Evolutionary conservation across 2,797 vertebrate species (phyloP), one percentile per base, ranked within the genome.

Genomic region (Sparidentex hasta): DNA sequence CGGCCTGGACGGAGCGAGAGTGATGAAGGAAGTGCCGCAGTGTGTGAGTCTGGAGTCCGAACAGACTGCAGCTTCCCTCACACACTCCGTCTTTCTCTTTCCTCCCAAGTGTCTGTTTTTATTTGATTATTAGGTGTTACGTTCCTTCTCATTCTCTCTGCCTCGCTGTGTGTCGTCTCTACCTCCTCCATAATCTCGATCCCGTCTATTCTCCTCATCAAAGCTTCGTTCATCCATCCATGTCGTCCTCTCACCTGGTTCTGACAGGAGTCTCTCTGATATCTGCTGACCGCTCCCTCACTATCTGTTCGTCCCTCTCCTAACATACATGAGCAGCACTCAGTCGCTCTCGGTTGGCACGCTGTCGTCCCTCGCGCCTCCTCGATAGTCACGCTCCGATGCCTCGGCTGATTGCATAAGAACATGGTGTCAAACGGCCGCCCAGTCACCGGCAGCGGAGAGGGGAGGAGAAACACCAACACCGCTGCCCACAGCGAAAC

Each of bases 351-450:
- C 43, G 21, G 58, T 63, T 80, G 56, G 82, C 83, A 81, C 78
- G 8, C 2, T 18, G 72, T 29, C 14, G 80, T 79, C 58, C 46
- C 71, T 58, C 55, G 12, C 56, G 66, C 78, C 81, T 83, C 67
- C 54, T 78, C 47, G 27, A 74, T 63, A 77, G 74, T 79, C 78
- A 74, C 25, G 77, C 88, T 82, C 69, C 29, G 67, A 76, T 84
- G 76, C 66, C 52, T 89, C 9, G 12, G 62, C 79, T 82, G 85
- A 92, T 91, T 93, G 79, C 83, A 80, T 83, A 86, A 93, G 83
- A 84, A 58, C 83, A 62, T 47, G 43, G 80, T 78, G 80, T 87
- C 89, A 88, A 85, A 69, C 27, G 21, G 83, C 68, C 71, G 51
- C 78, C 82, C 82, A 46, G 71, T 83, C 78, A 68, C 58, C 7